Evolutionary conservation across 2,797 vertebrate species (phyloP), one percentile per base, ranked within the genome.

Genomic region (Tachyglossus aculeatus): DNA sequence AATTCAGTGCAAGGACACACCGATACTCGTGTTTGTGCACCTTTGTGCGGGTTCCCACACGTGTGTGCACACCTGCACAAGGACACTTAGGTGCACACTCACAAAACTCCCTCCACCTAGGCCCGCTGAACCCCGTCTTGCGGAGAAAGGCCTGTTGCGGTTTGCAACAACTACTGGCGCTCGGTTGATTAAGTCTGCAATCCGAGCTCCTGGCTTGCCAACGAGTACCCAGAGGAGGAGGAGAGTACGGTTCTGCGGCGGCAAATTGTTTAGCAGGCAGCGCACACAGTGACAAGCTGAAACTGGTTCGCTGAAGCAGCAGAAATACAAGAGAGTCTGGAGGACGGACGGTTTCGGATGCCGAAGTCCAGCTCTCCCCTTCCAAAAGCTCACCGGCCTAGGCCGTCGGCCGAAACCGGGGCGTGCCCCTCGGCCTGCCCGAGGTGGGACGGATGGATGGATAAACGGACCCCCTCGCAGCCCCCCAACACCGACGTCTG

Each of bases 201-300:
- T 39, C 54, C 5, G 33, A 68, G 55, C 70, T 22, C 25, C 3
- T 13, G 58, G 51, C 37, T 66, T 58, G 56, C 43, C 15, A 25
- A 33, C 18, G 38, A 70, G 27, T 33, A 13, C 47, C 48, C 32
- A 48, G 16, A 2, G 22, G 31, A 69, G 65, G 16, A 2, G 22
- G 31, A 69, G 65, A 82, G 41, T 39, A 43, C 24, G 9, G 19
- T 63, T 72, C 56, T 64, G 44, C 27, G 16, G 44, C 27, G 16
- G 24, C 41, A 52, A 51, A 75, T 60, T 63, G 65, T 39, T 71
- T 54, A 60, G 59, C 58, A 75, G 65, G 58, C 73, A 63, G 59
- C 61, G 43, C 70, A 75, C 65, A 73, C 33, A 50, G 51, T 13
- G 5, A 53, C 6, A 16, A 63, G 50, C 13, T 38, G 2, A 1